phyloP scores from a whole-genome alignment of 2,113 vertebrate genomes.

The Epinephelus lanceolatus region DNA sequence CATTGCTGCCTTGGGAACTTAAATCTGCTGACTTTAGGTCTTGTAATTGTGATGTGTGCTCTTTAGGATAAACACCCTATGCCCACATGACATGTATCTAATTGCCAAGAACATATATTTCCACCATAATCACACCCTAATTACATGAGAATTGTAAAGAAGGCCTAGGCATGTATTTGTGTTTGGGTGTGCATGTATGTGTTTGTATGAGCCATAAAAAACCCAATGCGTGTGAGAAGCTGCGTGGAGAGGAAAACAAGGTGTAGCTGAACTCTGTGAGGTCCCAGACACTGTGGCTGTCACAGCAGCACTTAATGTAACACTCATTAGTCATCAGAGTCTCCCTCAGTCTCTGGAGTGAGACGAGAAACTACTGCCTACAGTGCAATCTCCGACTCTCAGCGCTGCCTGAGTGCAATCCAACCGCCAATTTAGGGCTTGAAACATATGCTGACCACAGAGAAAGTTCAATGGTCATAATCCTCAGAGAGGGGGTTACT shows the following conservation, averaged over 20 bases:
- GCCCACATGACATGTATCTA: slow-evolving; percentile 52
- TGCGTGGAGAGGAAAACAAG: slow-evolving; percentile 26
- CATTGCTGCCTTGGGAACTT: slow-evolving; percentile 9
- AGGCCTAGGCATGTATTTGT: slow-evolving; percentile 30
- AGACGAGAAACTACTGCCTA: slow-evolving; percentile 54
- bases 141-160: slow-evolving; percentile 55
- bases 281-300: slow-evolving; percentile 68
- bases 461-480: slow-evolving; percentile 29
- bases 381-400: slow-evolving; percentile 54
- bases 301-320: slow-evolving; percentile 68
- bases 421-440: slow-evolving; percentile 53
- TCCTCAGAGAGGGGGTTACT: background rate
- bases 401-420: slow-evolving; percentile 41
- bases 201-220: slow-evolving; percentile 18
- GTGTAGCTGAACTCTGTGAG: slow-evolving; percentile 63
- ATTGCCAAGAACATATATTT: slow-evolving; percentile 47
- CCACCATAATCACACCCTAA: slow-evolving; percentile 53
- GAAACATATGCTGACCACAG: slow-evolving; percentile 58
- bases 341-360: slow-evolving; percentile 49
- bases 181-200: slow-evolving; percentile 31
- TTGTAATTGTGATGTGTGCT: slow-evolving; percentile 22
- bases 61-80: slow-evolving; percentile 39
- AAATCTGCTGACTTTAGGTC: slow-evolving; percentile 43
- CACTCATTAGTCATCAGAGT: slow-evolving; percentile 72
- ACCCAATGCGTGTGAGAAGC: slow-evolving; percentile 22